phyloP scores from a whole-genome alignment of 2,113 vertebrate genomes.

The Gobius niger region DNA sequence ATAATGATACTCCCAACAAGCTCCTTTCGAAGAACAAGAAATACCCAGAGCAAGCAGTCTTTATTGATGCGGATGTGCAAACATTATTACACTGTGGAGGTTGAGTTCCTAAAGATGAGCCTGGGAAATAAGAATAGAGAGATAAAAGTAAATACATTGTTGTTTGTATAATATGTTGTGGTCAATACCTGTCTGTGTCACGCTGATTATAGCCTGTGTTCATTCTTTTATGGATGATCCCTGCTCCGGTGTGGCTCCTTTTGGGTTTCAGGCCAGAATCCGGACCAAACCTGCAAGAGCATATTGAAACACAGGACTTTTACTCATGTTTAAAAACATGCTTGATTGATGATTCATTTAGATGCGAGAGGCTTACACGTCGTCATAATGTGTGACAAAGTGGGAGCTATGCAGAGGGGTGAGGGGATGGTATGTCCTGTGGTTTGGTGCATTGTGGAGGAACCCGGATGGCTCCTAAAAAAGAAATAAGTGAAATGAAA shows the following conservation, averaged over 20 bases:
- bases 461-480: conserved; percentile 55
- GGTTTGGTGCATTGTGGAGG: conserved; percentile 47
- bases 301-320: not conserved
- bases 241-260: not conserved
- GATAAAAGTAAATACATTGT: not conserved
- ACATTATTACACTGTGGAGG: not conserved
- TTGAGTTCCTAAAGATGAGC: conserved; percentile 43
- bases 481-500: conserved; percentile 17
- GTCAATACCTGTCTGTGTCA: conserved; percentile 49
- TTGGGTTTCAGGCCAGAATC: conserved; percentile 1
- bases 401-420: conserved; percentile 40
- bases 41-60: not conserved
- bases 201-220: conserved; percentile 28
- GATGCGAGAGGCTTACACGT: conserved; percentile 41
- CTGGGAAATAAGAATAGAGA: conserved; percentile 33
- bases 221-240: conserved; percentile 28
- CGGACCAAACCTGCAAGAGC: conserved; percentile 43
- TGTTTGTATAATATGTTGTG: not conserved
- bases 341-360: not conserved
- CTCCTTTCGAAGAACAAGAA: not conserved
- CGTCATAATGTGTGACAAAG: conserved; percentile 57
- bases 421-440: conserved; percentile 26
- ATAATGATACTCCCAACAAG: conserved; percentile 9
- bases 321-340: too few species aligned
- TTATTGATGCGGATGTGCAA: conserved; percentile 12